Evolutionary conservation across 37 sponge, comb jelly and placozoan species (phyloP).

Genomic region (Spongilla lacustris): DNA sequence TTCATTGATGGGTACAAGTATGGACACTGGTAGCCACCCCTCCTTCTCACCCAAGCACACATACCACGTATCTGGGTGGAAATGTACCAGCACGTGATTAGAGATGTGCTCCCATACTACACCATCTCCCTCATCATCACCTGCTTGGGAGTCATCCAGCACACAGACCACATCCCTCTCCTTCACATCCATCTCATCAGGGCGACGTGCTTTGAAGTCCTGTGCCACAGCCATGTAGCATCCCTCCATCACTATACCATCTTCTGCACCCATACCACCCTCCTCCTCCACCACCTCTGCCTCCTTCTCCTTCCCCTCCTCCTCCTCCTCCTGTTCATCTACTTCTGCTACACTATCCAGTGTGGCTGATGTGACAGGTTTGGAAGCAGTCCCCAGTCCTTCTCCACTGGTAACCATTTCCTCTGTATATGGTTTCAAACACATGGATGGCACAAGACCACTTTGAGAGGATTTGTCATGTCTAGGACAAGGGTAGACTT

Average conservation of each 20-base stretch:
- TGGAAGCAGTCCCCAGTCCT: neutral
- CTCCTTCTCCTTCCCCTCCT: neutral
- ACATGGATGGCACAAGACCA: neutral
- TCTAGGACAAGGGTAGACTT: neutral
- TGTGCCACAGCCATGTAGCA: conserved; percentile 31
- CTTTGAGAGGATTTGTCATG: neutral
- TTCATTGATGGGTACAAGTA: conserved; percentile 24
- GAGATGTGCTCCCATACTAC: neutral
- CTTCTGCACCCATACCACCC: conserved; percentile 2
- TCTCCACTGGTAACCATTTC: neutral
- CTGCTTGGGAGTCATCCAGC: conserved; percentile 47
- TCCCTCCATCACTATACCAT: conserved; percentile 13
- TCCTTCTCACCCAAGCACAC: conserved; percentile 63
- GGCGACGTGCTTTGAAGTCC: conserved; percentile 13
- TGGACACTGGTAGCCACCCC: conserved; percentile 55
- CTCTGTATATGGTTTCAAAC: neutral
- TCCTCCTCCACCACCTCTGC: neutral
- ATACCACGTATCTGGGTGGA: conserved; percentile 54
- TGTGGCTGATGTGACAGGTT: neutral
- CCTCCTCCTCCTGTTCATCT: neutral
- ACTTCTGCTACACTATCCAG: neutral
- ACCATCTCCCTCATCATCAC: conserved; percentile 3
- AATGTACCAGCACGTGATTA: neutral
- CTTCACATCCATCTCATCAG: conserved; percentile 49
- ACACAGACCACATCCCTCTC: conserved; percentile 60